Percentiles rank a stretch among this genome's conserved stretches.
Evolutionary conservation across 2,113 vertebrate species (phyloP).

Genomic region (Cisticola juncidis): DNA sequence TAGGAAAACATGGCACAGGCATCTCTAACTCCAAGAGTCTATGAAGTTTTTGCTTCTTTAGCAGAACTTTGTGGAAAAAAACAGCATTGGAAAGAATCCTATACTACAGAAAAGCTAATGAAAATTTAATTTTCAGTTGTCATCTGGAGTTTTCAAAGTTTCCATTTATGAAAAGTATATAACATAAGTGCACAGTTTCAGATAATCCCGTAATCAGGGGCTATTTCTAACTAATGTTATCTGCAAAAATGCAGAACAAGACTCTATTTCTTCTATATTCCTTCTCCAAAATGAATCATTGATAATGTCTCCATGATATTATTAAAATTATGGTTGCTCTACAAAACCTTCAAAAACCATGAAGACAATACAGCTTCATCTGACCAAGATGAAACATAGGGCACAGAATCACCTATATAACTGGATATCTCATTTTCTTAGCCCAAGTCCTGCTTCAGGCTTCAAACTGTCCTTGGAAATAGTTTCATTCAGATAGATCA

Average conservation of each 20-base stretch:
- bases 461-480: background rate
- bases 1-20: background rate
- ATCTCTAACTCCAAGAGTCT: background rate
- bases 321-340: background rate
- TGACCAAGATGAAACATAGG: rapidly evolving
- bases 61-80: background rate
- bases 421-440: background rate
- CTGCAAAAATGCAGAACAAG: background rate
- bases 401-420: background rate
- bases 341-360: background rate
- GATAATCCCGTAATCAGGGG: background rate
- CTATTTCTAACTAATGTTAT: background rate
- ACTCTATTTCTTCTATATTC: background rate
- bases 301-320: background rate
- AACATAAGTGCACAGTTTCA: background rate
- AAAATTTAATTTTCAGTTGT: background rate
- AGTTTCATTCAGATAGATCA: background rate
- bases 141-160: background rate
- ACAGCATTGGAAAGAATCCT: background rate
- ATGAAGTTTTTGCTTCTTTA: background rate
- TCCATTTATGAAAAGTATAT: background rate
- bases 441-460: background rate
- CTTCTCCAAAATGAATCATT: background rate
- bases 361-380: background rate
- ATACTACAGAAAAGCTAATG: background rate